Base-by-base conservation (phyloP, 2,113 vertebrate species). In the Gavia stellata region DNA sequence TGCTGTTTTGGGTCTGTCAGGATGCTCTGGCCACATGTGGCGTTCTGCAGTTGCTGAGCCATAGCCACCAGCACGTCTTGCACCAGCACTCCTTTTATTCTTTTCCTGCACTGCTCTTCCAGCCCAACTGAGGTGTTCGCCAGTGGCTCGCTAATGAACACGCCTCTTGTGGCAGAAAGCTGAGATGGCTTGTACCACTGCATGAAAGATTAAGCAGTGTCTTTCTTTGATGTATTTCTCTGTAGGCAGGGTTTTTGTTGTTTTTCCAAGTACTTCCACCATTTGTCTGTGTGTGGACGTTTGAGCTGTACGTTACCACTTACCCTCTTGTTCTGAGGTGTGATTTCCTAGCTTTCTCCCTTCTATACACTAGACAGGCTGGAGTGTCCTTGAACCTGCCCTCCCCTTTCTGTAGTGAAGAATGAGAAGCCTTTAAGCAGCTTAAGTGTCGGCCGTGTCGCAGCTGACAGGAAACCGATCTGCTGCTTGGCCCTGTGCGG, bases 381-480 rank as follows among this genome's bases (percentile, higher is more conserved):
- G 81, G 83, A 86, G 82, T 97, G 98, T 97, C 98, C 98, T 98
- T 98, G 97, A 98, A 92, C 96, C 97, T 95, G 96, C 95, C 67
- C 92, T 98, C 95, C 92, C 90, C 77, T 97, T 98, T 97, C 97
- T 94, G 73, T 96, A 97, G 86, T 3, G 6, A 97, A 98, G 98
- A 98, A 98, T 97, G 97, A 98, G 98, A 98, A 97, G 83, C 93
- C 95, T 97, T 93, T 96, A 70, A 94, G 97, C 97, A 98, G 98
- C 98, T 98, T 96, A 97, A 98, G 97, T 98, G 95, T 95, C n/a
- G n/a, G 89, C 95, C 38, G 17, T 59, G 81, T 78, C 4, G 77
- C 98, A 98, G 98, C 98, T 98, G 98, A 97, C 98, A 98, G 98
- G 97, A 98, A 98, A 97, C 63, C 56, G 97, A 98, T 98, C 97